Percentiles rank a stretch among this genome's conserved stretches.
phyloP scores from a whole-genome alignment of 2,797 vertebrate genomes.

The Myotis vivesi region DNA sequence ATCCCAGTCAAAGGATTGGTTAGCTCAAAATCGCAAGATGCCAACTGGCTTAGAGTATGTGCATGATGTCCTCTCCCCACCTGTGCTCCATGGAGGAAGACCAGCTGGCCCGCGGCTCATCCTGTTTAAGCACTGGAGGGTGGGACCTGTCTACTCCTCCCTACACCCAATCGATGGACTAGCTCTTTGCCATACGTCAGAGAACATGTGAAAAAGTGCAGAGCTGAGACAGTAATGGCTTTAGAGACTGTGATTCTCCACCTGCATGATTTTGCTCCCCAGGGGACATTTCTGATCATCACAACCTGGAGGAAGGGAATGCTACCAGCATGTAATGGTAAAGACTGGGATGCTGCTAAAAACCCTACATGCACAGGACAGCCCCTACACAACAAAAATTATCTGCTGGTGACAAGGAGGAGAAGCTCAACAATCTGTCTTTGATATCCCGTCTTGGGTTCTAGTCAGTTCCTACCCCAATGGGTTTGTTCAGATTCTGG shows the following conservation, averaged over 20 bases:
- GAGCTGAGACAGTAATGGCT: background rate
- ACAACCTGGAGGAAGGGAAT: background rate
- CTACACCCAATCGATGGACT: background rate
- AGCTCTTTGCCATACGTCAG: background rate
- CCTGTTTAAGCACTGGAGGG: background rate
- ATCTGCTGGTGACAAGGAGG: background rate
- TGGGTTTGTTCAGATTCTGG: background rate
- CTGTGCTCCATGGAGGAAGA: background rate
- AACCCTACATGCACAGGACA: background rate
- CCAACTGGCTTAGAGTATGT: background rate
- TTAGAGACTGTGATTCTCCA: background rate
- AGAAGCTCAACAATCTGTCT: background rate
- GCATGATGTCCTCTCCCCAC: background rate
- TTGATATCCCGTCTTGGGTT: background rate
- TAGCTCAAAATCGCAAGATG: background rate
- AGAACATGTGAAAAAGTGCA: background rate
- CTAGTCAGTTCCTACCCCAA: background rate
- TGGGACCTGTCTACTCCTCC: background rate
- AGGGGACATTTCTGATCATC: background rate
- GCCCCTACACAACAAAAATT: background rate
- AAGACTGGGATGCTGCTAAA: background rate
- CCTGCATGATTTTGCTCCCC: background rate
- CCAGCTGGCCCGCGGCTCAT: background rate
- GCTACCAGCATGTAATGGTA: background rate
- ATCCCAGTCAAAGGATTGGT: slow-evolving; percentile 14